Evolutionary conservation across 2,113 vertebrate genomes (phyloP).

Genomic region (Phyllostomus hastatus): DNA sequence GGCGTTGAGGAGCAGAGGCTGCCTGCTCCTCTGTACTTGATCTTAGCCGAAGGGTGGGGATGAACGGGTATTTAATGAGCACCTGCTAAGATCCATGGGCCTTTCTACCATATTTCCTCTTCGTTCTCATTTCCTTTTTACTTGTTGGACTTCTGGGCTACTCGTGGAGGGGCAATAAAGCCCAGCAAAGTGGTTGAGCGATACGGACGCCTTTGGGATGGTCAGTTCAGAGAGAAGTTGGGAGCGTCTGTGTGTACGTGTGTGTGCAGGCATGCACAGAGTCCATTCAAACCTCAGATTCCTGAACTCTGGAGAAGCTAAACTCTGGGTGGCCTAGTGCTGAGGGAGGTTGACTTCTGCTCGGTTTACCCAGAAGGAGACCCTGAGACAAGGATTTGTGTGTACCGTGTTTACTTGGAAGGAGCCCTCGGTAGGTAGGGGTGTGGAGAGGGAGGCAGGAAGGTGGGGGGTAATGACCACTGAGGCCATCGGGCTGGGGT

Average conservation of each 20-base stretch:
- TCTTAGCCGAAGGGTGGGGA: too few species aligned
- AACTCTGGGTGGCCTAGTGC: not conserved
- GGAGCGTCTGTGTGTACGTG: not conserved
- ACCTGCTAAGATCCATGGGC: not conserved
- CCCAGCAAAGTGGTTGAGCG: not conserved
- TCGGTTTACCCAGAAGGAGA: not conserved
- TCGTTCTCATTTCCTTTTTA: not conserved
- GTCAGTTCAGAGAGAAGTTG: not conserved
- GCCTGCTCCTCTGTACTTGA: not conserved
- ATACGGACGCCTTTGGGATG: not conserved
- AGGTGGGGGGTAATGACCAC: too few species aligned
- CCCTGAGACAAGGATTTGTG: not conserved
- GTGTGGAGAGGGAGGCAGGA: not conserved
- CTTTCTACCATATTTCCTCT: not conserved
- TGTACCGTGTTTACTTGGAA: not conserved
- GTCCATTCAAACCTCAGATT: not conserved
- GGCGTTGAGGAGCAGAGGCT: not conserved
- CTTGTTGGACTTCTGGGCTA: not conserved
- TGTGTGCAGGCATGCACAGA: accelerated
- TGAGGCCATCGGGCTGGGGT: not conserved
- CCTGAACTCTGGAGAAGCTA: not conserved
- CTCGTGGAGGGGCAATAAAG: not conserved
- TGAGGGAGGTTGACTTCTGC: not conserved
- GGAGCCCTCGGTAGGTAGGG: not conserved
- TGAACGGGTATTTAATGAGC: not conserved